Base-by-base conservation (phyloP, 2,797 vertebrate species). In the Myripristis jacobus region DNA sequence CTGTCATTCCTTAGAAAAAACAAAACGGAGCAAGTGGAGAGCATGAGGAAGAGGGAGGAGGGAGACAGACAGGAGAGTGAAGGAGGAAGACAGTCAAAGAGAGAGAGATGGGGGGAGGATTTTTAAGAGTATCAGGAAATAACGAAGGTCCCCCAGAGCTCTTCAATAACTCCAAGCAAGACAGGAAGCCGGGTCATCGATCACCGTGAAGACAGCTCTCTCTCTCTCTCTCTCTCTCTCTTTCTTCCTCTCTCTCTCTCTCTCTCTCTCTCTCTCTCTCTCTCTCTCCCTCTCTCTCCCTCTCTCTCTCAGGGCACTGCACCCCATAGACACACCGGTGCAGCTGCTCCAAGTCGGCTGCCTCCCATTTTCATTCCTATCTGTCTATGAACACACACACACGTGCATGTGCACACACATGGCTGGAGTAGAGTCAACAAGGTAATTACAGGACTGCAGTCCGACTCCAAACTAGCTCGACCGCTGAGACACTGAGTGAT, bases 361-460 rank as follows among this genome's bases (percentile, higher is more conserved):
- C 69, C 80, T 85, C 77, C 79, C 60, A 85, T 88, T 90, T 90
- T 87, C 89, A 84, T 88, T 88, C 83, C 80, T 64, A 69, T 85
- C 83, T 63, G 60, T 70, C 60, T 46, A 31, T 70, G 79, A 79
- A 67, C 74, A 59, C 65, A 9, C 38, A 53, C 70, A 71, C 53
- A 56, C 76, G 75, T 18, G 19, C 43, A 61, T 31, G 38, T 25
- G 50, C 50, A 57, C 66, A 55, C 61, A 73, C 57, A 66, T 68
- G 81, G 82, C 73, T 83, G 79, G 79, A 79, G 79, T 85, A 79
- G 78, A 70, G 81, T 77, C 80, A 76, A 61, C 59, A 64, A 65
- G 53, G 85, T 86, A 91, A 90, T 91, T 90, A 90, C 80, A 87
- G 86, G 83, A 83, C 79, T 63, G 54, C 63, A 60, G 77, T 73